These are phyloP conservation scores for Silurus asotus DNA, from an alignment of 2,113 vertebrate species.

Conservation along the genomic window DNA sequence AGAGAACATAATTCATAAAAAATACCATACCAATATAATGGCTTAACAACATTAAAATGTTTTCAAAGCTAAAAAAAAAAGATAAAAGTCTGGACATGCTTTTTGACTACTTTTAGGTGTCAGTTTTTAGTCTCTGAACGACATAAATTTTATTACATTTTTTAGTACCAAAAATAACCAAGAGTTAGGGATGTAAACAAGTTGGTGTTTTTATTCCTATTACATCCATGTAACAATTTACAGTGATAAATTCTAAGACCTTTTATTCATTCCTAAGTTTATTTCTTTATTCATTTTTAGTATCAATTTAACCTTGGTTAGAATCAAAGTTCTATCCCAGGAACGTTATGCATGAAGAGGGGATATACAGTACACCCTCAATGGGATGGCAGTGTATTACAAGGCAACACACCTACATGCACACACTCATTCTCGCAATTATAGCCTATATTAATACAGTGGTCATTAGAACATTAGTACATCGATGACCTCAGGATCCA, in stretches of 20 bases:
- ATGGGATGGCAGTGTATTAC: neutral
- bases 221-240: neutral
- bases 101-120: neutral
- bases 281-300: neutral
- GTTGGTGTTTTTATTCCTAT: neutral
- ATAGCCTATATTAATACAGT: too few relatives aligned
- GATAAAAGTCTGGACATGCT: neutral
- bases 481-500: too few relatives aligned
- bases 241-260: neutral
- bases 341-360: neutral
- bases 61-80: neutral
- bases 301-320: neutral
- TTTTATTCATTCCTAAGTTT: too few relatives aligned
- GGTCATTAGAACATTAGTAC: too few relatives aligned
- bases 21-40: neutral
- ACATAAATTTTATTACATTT: neutral
- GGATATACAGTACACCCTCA: neutral
- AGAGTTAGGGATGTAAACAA: neutral
- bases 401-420: neutral
- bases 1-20: neutral
- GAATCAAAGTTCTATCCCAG: neutral
- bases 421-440: too few relatives aligned
- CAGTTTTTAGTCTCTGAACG: too few relatives aligned
- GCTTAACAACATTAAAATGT: neutral
- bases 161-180: neutral